phyloP scores from a whole-genome alignment of 2,797 vertebrate genomes.

The Harpagifer antarcticus region DNA sequence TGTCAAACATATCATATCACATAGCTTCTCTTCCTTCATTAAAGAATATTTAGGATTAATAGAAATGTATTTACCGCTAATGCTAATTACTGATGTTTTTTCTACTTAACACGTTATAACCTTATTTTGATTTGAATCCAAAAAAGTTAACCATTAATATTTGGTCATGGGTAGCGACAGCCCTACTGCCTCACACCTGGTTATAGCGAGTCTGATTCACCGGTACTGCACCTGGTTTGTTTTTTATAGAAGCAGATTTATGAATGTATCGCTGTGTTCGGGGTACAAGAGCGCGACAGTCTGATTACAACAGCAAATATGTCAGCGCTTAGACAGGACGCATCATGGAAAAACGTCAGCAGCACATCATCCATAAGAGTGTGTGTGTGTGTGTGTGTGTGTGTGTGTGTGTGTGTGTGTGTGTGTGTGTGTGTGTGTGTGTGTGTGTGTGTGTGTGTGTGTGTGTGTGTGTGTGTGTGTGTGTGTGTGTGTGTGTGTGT shows the following conservation, averaged over 20 bases:
- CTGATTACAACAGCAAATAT: constrained; percentile 51
- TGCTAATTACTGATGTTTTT: background rate
- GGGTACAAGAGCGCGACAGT: background rate
- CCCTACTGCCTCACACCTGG: constrained; percentile 54
- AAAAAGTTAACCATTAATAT: background rate
- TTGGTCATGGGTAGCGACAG: background rate
- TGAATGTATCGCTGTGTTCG: constrained; percentile 52
- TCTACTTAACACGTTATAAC: background rate
- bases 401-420: constrained; percentile 1
- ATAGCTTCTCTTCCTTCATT: constrained; percentile 5
- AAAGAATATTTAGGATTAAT: background rate
- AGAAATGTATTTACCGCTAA: background rate
- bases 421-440: background rate
- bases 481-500: background rate
- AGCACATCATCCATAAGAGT: constrained; percentile 16
- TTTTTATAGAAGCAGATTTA: constrained; percentile 50
- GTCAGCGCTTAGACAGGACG: constrained; percentile 26
- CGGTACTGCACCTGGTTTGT: constrained; percentile 56
- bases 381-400: background rate
- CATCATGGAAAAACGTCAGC: constrained; percentile 45
- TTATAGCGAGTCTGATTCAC: constrained; percentile 52
- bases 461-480: constrained; percentile 1
- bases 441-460: constrained; percentile 1
- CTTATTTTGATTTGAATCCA: background rate
- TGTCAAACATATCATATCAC: constrained; percentile 26